These are phyloP conservation scores for Drosophila cognata DNA, from an alignment of 2,888 invertebrate genomes.

Conservation along the genomic window DNA sequence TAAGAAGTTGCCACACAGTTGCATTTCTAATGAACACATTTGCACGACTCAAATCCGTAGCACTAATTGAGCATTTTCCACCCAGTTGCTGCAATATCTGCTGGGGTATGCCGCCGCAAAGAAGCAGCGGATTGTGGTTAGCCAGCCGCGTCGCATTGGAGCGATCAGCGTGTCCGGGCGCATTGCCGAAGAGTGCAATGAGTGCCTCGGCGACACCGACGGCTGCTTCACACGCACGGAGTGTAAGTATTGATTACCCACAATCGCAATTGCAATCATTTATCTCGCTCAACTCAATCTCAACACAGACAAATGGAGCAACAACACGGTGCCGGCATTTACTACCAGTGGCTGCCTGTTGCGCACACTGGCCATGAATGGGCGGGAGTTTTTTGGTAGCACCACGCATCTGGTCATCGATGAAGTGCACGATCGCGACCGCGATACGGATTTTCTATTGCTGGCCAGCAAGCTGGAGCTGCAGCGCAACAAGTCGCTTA, in stretches of 20 bases:
- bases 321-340: conserved; percentile 77
- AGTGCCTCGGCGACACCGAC: conserved; percentile 89
- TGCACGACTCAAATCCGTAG: conserved; percentile 9
- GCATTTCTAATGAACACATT: conserved; percentile 72
- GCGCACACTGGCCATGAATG: conserved; percentile 93
- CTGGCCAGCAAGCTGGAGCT: conserved; percentile 93
- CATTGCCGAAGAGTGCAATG: conserved; percentile 90
- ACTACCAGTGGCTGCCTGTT: conserved; percentile 86
- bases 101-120: conserved; percentile 89
- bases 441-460: conserved; percentile 96
- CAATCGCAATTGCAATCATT: background rate
- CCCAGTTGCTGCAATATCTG: conserved; percentile 97
- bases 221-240: conserved; percentile 97
- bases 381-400: conserved; percentile 70
- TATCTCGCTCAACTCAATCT: background rate
- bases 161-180: conserved; percentile 95
- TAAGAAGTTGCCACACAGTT: conserved; percentile 59
- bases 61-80: conserved; percentile 83
- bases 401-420: conserved; percentile 94
- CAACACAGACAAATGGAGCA: conserved; percentile 70
- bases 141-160: conserved; percentile 96
- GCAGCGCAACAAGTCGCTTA: conserved; percentile 89
- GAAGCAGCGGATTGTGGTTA: conserved; percentile 92
- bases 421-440: conserved; percentile 97
- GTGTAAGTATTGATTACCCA: conserved; percentile 84